These are phyloP conservation scores for Epinephelus fuscoguttatus DNA, from an alignment of 2,113 vertebrate species.

Conservation along the genomic window DNA sequence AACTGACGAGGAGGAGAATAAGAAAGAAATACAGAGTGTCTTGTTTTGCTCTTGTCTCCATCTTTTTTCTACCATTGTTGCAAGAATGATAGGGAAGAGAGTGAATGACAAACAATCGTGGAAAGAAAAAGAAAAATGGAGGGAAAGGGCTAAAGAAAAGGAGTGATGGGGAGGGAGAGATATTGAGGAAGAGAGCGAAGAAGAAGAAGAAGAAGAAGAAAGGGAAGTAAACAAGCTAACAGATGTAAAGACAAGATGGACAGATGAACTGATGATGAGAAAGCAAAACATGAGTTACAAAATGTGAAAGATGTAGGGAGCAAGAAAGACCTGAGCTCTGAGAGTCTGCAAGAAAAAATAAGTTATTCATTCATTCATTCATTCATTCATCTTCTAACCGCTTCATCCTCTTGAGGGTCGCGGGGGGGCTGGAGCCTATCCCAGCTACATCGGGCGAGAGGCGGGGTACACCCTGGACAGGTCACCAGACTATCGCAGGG, in stretches of 20 bases:
- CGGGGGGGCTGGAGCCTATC: no score
- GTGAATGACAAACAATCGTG: no score
- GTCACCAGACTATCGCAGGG: no score
- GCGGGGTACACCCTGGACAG: no score
- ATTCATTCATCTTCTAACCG: no score
- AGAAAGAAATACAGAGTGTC: background rate
- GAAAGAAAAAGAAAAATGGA: background rate
- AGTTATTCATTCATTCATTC: no score
- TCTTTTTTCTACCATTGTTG: no score
- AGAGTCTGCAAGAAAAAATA: background rate
- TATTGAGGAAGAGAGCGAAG: background rate
- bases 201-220: background rate
- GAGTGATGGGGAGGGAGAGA: background rate
- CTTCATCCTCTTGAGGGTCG: no score
- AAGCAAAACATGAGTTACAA: background rate
- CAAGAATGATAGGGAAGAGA: background rate
- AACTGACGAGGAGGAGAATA: background rate
- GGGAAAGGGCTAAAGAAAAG: background rate
- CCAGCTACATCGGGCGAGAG: no score
- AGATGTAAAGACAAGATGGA: background rate
- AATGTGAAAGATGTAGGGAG: background rate
- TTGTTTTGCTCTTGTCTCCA: no score
- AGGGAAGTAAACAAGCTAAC: background rate
- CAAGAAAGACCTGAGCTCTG: background rate
- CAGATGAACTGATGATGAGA: background rate